Percentiles rank a stretch among this genome's conserved stretches.
Conservation (phyloP, 2,888 invertebrate species). For the Invenusta paracnida region DNA sequence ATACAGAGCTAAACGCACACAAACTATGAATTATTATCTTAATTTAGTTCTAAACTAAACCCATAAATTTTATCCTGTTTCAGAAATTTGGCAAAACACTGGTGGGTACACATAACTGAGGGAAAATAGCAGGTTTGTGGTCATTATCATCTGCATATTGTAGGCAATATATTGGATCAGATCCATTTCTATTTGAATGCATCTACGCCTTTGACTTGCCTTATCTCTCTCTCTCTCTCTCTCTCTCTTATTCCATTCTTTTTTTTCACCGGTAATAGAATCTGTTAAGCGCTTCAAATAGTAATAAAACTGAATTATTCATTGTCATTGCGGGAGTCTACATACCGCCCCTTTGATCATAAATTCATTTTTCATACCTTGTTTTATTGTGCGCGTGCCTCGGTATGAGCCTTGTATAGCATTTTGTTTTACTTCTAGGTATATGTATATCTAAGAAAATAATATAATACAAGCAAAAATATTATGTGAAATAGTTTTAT, state of each 20-base stretch:
- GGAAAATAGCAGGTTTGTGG: no score
- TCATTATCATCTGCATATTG: no score
- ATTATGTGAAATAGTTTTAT: no score
- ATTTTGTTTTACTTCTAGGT: no score
- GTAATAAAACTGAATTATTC: conserved; percentile 2
- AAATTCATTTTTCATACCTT: conserved; percentile 2
- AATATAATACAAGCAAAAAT: no score
- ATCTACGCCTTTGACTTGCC: background rate
- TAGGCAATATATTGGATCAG: no score
- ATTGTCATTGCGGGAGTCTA: background rate
- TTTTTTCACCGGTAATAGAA: no score
- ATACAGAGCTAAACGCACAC: conserved; percentile 12
- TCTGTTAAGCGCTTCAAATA: conserved; percentile 17
- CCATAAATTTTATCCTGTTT: background rate
- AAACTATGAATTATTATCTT: background rate
- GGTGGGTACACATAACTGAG: no score
- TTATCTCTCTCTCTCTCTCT: background rate
- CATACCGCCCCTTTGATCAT: conserved; percentile 23
- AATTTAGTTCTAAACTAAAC: background rate
- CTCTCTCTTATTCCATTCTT: no score
- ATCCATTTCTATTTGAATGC: background rate
- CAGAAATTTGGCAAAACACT: no score
- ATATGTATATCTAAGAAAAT: no score
- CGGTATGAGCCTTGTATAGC: no score
- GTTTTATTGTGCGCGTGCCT: background rate